phyloP scores from a whole-genome alignment of 2,888 invertebrate genomes.

The Scaptomyza tumidula region DNA sequence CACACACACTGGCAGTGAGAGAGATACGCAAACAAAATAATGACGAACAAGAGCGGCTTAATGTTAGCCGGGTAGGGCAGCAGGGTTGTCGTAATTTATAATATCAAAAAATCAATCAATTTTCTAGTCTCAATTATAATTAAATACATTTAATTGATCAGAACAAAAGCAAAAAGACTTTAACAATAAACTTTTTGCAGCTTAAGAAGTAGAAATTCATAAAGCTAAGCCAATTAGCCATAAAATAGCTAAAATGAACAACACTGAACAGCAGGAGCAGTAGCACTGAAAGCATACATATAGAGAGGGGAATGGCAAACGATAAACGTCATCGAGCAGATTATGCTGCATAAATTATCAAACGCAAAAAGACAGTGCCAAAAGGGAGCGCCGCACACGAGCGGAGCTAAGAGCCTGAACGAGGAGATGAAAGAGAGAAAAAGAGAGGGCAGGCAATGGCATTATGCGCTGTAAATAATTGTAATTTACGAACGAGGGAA shows the following conservation, averaged over 20 bases:
- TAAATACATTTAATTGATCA: no score
- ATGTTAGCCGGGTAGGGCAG: constrained; percentile 25
- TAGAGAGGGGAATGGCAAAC: constrained; percentile 59
- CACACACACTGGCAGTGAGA: constrained; percentile 14
- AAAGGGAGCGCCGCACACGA: constrained; percentile 63
- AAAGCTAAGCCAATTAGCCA: no score
- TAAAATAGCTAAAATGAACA: background rate
- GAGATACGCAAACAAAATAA: constrained; percentile 30
- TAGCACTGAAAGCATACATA: background rate
- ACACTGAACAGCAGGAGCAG: constrained; percentile 1
- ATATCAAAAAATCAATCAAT: no score
- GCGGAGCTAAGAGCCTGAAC: constrained; percentile 1
- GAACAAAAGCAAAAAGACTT: no score
- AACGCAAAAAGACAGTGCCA: constrained; percentile 68
- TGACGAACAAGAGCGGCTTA: constrained; percentile 43
- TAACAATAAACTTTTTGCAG: no score
- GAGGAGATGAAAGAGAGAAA: background rate
- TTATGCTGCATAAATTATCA: constrained; percentile 77
- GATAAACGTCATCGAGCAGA: constrained; percentile 75
- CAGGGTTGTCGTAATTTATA: constrained; percentile 6
- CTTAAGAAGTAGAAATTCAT: no score
- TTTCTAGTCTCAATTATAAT: no score
- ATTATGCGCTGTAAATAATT: constrained; percentile 71
- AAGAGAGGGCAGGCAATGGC: background rate
- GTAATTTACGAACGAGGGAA: constrained; percentile 68